These are phyloP conservation scores for Synanthedon tipuliformis DNA, from an alignment of 2,888 invertebrate genomes.

Conservation along the genomic window DNA sequence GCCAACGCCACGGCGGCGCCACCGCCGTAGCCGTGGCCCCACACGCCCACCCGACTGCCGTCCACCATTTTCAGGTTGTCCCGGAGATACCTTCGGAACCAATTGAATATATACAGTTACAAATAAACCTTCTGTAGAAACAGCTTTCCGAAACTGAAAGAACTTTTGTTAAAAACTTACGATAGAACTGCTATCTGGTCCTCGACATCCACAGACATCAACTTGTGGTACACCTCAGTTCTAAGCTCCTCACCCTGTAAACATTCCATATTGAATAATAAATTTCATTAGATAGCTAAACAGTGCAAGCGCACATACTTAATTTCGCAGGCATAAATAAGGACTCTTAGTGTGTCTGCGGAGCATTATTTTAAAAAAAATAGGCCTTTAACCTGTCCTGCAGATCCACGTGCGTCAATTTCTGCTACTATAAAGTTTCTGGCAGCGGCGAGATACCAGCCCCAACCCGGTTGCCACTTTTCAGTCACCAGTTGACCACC, in stretches of 20 bases:
- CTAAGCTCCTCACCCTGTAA: constrained; percentile 79
- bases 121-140: no score
- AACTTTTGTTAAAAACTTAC: constrained; percentile 40
- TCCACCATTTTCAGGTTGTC: constrained; percentile 87
- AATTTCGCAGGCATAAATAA: no score
- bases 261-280: not conserved
- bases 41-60: constrained; percentile 82
- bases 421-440: constrained; percentile 87
- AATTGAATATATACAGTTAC: no score
- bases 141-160: not conserved
- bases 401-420: constrained; percentile 90
- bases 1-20: constrained; percentile 86
- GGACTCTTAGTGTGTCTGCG: no score
- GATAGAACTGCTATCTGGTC: constrained; percentile 79
- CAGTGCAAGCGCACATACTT: no score
- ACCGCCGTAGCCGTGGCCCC: constrained; percentile 90
- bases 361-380: no score
- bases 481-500: constrained; percentile 88
- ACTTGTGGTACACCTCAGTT: constrained; percentile 78
- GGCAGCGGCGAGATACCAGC: constrained; percentile 85
- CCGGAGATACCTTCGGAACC: constrained; percentile 73
- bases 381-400: constrained; percentile 60
- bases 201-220: constrained; percentile 81
- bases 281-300: no score
- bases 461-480: constrained; percentile 83